Base-by-base conservation (phyloP, 2,797 vertebrate genomes). In the Hippocampus kuda region DNA sequence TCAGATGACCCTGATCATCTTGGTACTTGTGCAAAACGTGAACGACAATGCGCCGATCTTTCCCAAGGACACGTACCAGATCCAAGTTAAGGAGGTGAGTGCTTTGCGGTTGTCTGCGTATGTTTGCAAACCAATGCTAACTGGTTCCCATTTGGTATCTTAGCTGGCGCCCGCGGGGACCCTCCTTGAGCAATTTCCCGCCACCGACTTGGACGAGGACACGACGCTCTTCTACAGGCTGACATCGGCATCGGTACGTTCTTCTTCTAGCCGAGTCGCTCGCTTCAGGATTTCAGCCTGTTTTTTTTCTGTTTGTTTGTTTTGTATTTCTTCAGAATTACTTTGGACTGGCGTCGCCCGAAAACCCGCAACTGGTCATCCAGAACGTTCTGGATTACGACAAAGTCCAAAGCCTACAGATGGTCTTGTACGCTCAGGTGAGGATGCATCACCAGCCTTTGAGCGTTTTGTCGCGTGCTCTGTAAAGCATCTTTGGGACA, bases 1-100 rank as follows among this genome's bases (percentile, higher is more conserved):
- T 3, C 65, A 89, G 83, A 0, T 15, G 0, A 0, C 0, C 0
- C 0, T 60, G 3, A 0, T 0, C 2, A 2, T 83, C 2, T 0
- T 69, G 16, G 27, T 87, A 4, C 0, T 71, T 20, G 4, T 91
- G 51, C 0, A 0, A 0, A 75, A 91, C 61, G 0, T 78, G 60
- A 92, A 92, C 22, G 91, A 92, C 38, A 84, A 90, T 41, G 0
- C 4, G 13, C 90, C 91, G 0, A 0, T 4, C 2, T 92, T 92
- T 78, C 2, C 0, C 0, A 0, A 57, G 2, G 63, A 3, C 8
- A 0, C 1, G 4, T 89, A 87, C 65, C 0, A 0, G 0, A 0
- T 73, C 2, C 0, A 2, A 0, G 41, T 91, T 3, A 0, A 11
- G 30, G 91, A 92, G 90, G 91, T 91, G 81, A 78, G 78, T 5